Evolutionary conservation across 1,140 invertebrate genomes (phyloP), one percentile per base, ranked within the genome.

Genomic region (Geopemphigus sp.): DNA sequence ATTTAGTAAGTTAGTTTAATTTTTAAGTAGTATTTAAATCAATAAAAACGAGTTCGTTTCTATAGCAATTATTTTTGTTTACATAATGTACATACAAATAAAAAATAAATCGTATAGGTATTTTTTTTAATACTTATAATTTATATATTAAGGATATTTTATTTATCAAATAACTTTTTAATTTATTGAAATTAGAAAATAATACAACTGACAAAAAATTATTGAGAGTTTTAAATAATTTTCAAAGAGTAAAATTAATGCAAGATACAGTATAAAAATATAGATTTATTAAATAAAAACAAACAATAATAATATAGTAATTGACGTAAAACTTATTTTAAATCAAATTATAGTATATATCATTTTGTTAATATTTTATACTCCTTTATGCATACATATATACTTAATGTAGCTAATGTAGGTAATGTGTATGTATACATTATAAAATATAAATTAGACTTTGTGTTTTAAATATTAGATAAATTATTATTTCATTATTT

Each of bases 11-110:
- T 53, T 4, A 5, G 22, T 19, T 12, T 54, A 72, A 53, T 72
- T 29, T 72, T 72, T 53, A 12, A 68, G 26, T 53, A 70, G 47
- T 29, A 53, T 70, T 70, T 70, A 8, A 70, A 72, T 72, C 68
- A 72, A 72, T 72, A 72, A 70, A n/a, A 70, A n/a, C 17, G 29
- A n/a, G 47, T 54, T 8, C 0, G 68, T 72, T 72, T 32, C 68
- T 26, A 72, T 72, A 24, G 19, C 47, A 29, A 72, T 72, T 72
- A 22, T 72, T 54, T 53, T 32, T 54, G 64, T 66, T 70, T 70
- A 70, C 22, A 53, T 39, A 70, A 70, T 53, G n/a, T 26, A 59
- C 15, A 32, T n/a, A n/a, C n/a, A n/a, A n/a, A n/a, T n/a, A n/a
- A n/a, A n/a, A n/a, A 50, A 50, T 8, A 50, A 12, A 50, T 11